Base-by-base conservation (phyloP, 2,113 vertebrate genomes). In the Macroglossus sobrinus region DNA sequence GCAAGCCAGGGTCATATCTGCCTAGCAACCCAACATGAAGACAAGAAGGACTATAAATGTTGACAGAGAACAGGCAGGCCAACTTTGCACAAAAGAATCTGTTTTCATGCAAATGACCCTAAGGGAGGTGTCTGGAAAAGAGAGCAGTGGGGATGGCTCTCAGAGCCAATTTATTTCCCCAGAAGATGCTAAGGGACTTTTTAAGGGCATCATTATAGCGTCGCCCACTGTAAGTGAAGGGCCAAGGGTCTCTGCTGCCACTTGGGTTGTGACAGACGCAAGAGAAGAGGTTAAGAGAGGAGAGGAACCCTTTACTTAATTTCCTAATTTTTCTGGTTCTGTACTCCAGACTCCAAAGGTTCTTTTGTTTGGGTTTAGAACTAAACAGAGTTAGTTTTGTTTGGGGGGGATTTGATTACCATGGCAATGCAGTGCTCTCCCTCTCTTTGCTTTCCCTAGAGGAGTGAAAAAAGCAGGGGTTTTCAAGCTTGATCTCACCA, bases 1-100 rank as follows among this genome's bases (percentile, higher is more conserved):
- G 97, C 97, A 98, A 96, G 93, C 96, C 76, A 87, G 85, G 85
- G 93, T 94, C 97, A 96, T 93, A 96, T 97, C 97, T 98, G 96
- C 96, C 95, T 97, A 97, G 97, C 97, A 97, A 97, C 96, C 95
- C 95, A 93, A 71, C 88, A n/a, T 43, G 43, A 95, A 96, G 91
- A 94, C 93, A 91, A 89, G 87, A 86, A 92, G 97, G 92, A 82
- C 95, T 95, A 24, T 21, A 72, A 96, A 75, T 55, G 13, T 87
- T 53, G 94, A 95, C 91, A 43, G 90, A 79, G 91, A 89, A 85
- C 69, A 55, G 45, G 95, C 97, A 84, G 85, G 97, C 97, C 97
- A 96, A 93, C 78, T 96, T 1, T 14, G 40, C 85, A 96, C 97
- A 97, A 97, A 97, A 55, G 63, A 76, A 93, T 84, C 94, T 91